Base-by-base conservation (phyloP, 2,888 invertebrate species). In the Sicus ferrugineus region DNA sequence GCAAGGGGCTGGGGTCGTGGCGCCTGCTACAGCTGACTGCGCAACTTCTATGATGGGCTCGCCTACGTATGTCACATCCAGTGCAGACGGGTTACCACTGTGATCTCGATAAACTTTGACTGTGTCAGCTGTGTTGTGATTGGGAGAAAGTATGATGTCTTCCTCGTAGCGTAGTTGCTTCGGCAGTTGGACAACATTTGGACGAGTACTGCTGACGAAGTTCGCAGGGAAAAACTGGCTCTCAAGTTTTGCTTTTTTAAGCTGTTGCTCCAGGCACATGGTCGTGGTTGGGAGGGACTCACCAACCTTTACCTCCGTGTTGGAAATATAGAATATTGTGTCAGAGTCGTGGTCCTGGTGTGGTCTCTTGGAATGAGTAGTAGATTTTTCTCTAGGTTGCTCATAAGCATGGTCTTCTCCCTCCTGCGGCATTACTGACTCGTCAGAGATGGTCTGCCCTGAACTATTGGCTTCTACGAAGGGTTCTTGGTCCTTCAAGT, bases 281-380 rank as follows among this genome's bases (percentile, higher is more conserved):
- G 77, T 79, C 6, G 75, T 67, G 0, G 81, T 81, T 50, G 85
- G 85, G 19, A 82, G 70, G 0, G 85, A 84, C 62, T 86, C 85
- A 2, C 85, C 83, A 23, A 86, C 85, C 75, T 86, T 86, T 0
- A 86, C 85, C 73, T 86, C 85, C 0, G 85, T 86, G 66, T 86
- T 86, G n/a, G 85, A 86, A 6, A 86, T 86, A 64, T 86, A 86
- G 73, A 86, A 86, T 46, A 86, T 85, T 2, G 85, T 86, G 69
- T 86, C 86, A 0, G 86, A 85, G 63, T 86, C 85, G 7, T 84
- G 78, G 73, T 85, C 85, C 42, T 81, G 80, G n/a, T n/a, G n/a
- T n/a, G n/a, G n/a, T n/a, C n/a, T n/a, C n/a, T n/a, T n/a, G n/a
- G n/a, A n/a, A n/a, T n/a, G n/a, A n/a, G n/a, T n/a, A n/a, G n/a